These are phyloP conservation scores for Malacosoma neustria DNA, from an alignment of 2,888 invertebrate genomes.

Conservation along the genomic window DNA sequence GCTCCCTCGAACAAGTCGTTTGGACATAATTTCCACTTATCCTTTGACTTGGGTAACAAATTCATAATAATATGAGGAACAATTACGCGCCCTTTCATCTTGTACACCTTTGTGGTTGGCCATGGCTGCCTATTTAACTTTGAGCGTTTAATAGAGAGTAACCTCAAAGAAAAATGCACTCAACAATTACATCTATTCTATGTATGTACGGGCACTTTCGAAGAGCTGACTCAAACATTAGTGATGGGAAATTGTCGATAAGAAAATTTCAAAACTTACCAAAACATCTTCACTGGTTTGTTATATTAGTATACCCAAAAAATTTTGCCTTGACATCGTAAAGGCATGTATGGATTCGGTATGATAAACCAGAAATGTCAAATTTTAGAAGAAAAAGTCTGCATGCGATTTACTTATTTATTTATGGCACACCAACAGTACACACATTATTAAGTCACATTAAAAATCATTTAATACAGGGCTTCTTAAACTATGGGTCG, in stretches of 20 bases:
- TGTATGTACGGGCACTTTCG: slow-evolving; percentile 64
- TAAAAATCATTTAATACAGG: no score
- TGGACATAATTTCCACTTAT: slow-evolving; percentile 16
- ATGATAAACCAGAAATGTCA: slow-evolving; percentile 3
- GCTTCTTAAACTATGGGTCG: no score
- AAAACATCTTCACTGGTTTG: no score
- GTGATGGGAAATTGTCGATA: slow-evolving; percentile 20
- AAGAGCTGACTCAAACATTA: slow-evolving; percentile 58
- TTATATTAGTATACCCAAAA: background rate
- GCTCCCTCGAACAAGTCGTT: slow-evolving; percentile 7
- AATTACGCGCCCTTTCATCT: slow-evolving; percentile 60
- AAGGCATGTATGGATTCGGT: slow-evolving; percentile 5
- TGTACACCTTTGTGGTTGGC: slow-evolving; percentile 56
- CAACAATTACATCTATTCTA: slow-evolving; percentile 70
- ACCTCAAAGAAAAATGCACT: slow-evolving; percentile 75
- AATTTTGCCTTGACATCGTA: background rate
- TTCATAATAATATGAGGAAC: slow-evolving; percentile 63
- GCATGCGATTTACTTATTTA: no score
- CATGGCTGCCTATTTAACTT: slow-evolving; percentile 68
- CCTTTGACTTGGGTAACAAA: slow-evolving; percentile 5
- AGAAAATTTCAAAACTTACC: no score
- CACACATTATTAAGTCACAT: no score
- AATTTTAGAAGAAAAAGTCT: no score
- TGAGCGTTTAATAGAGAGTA: slow-evolving; percentile 70
- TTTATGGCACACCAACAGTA: no score